phyloP scores from a whole-genome alignment of 2,888 invertebrate species.

The Drosophila pseudotakahashii region DNA sequence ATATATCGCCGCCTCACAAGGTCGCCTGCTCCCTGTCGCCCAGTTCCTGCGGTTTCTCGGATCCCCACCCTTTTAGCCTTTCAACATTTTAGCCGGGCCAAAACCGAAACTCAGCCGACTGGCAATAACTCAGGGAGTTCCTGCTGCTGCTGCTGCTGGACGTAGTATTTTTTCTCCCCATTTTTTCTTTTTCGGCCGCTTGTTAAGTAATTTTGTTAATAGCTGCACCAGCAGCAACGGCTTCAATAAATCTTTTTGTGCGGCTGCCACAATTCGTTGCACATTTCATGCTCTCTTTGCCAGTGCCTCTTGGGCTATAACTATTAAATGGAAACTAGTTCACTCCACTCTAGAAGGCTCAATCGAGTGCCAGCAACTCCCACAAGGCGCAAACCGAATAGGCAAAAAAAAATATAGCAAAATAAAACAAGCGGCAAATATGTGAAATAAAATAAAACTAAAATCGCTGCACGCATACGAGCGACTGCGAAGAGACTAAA shows the following conservation, averaged over 20 bases:
- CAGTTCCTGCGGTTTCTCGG: slow-evolving; percentile 31
- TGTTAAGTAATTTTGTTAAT: slow-evolving; percentile 80
- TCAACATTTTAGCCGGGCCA: slow-evolving; percentile 13
- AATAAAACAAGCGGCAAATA: slow-evolving; percentile 17
- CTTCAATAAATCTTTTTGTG: slow-evolving; percentile 74
- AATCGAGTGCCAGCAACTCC: slow-evolving; percentile 45
- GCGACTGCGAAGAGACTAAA: slow-evolving; percentile 33
- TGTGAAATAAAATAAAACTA: slow-evolving; percentile 37
- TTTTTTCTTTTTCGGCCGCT: slow-evolving; percentile 55
- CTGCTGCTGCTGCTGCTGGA: slow-evolving; percentile 18
- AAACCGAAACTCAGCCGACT: slow-evolving; percentile 71
- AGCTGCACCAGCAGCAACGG: slow-evolving; percentile 57
- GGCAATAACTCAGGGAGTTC: slow-evolving; percentile 67
- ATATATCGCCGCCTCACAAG: slow-evolving; percentile 65
- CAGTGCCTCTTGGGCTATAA: slow-evolving; percentile 44
- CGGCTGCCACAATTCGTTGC: slow-evolving; percentile 78
- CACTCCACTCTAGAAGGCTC: slow-evolving; percentile 53
- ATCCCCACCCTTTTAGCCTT: slow-evolving; percentile 4
- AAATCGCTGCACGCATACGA: slow-evolving; percentile 72
- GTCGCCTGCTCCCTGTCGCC: slow-evolving; percentile 29
- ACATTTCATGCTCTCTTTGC: slow-evolving; percentile 78
- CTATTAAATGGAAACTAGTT: slow-evolving; percentile 76
- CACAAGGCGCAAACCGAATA: slow-evolving; percentile 27
- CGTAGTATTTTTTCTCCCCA: slow-evolving; percentile 1
- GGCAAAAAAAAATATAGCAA: slow-evolving; percentile 4